Conservation (phyloP, 1,140 invertebrate genomes). For the Drosophila auraria region DNA sequence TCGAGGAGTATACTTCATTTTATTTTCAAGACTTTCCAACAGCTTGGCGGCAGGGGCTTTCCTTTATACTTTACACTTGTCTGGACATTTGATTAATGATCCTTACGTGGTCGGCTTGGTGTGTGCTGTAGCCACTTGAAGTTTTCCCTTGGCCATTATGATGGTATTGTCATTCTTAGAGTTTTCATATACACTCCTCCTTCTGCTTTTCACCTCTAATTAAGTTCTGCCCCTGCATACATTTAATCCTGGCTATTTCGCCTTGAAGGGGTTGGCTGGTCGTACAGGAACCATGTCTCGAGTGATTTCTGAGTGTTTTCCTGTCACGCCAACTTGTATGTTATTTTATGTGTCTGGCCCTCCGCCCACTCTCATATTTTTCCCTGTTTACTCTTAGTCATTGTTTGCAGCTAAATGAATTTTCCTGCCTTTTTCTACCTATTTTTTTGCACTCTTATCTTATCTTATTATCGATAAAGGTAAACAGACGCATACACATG, state of each 20-base stretch:
- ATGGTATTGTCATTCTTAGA: conserved; percentile 68
- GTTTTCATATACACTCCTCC: conserved; percentile 27
- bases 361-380: conserved; percentile 5
- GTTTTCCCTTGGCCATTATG: conserved; percentile 57
- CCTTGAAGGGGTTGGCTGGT: conserved; percentile 33
- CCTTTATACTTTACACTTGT: conserved; percentile 78
- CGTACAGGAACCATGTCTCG: conserved; percentile 42
- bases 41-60: conserved; percentile 16
- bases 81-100: conserved; percentile 84
- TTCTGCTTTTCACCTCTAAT: conserved; percentile 32
- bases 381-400: conserved; percentile 41
- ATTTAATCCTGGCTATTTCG: conserved; percentile 40
- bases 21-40: conserved; percentile 49
- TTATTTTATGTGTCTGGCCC: conserved; percentile 47
- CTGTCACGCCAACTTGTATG: conserved; percentile 52
- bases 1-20: conserved; percentile 45
- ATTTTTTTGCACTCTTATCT: conserved; percentile 38
- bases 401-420: conserved; percentile 31
- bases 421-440: background rate
- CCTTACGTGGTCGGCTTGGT: conserved; percentile 59
- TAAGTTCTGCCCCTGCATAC: conserved; percentile 34
- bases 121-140: conserved; percentile 39
- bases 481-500: conserved; percentile 33
- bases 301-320: conserved; percentile 55
- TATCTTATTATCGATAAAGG: conserved; percentile 13